phyloP scores from a whole-genome alignment of 2,797 vertebrate genomes.

The Periophthalmus magnuspinnatus region DNA sequence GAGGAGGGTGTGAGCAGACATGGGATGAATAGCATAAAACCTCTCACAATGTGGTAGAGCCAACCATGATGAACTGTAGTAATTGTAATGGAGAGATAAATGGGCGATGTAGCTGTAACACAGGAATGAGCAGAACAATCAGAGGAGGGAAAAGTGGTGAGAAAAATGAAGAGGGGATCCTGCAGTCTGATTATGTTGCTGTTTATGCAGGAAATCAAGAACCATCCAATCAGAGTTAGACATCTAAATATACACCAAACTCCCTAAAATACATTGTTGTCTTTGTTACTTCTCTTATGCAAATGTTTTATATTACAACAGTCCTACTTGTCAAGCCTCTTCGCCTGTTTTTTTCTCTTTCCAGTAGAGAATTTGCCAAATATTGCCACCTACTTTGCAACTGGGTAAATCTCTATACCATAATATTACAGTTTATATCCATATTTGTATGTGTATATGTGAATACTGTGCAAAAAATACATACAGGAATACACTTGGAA shows the following conservation, averaged over 20 bases:
- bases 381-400: not conserved
- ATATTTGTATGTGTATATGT: not conserved
- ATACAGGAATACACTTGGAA: not conserved
- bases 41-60: slow-evolving; percentile 52
- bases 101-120: slow-evolving; percentile 15
- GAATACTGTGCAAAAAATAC: not conserved
- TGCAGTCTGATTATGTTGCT: slow-evolving; percentile 71
- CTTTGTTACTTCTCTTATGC: slow-evolving; percentile 42
- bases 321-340: not conserved
- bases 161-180: slow-evolving; percentile 47
- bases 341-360: not conserved
- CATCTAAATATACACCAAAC: slow-evolving; percentile 61
- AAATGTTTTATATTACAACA: not conserved
- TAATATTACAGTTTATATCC: not conserved
- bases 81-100: slow-evolving; percentile 44
- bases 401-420: not conserved
- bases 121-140: slow-evolving; percentile 41
- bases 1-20: slow-evolving; percentile 31
- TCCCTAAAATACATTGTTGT: slow-evolving; percentile 55
- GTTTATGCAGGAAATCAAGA: slow-evolving; percentile 70
- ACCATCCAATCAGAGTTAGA: slow-evolving; percentile 74
- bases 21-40: slow-evolving; percentile 60
- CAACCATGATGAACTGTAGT: slow-evolving; percentile 43
- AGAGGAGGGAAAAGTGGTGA: slow-evolving; percentile 34
- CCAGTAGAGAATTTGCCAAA: not conserved